Evolutionary conservation across 2,888 invertebrate species (phyloP), one percentile per base, ranked within the genome.

Genomic region (Ophion costatus): DNA sequence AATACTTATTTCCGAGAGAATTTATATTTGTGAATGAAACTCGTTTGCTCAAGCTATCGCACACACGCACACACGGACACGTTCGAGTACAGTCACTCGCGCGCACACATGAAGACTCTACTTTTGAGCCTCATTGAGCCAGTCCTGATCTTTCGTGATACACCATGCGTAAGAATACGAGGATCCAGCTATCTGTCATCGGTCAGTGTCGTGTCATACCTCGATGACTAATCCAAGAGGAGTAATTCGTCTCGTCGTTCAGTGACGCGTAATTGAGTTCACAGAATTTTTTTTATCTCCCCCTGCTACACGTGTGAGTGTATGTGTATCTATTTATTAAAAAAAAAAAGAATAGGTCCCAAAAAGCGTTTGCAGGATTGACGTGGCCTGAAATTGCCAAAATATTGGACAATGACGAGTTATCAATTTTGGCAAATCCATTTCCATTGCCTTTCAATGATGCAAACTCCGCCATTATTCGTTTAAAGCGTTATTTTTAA

Each of bases 1-100:
- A 67, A 63, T 17, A 74, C 3, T 51, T 51, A 51, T 69, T 82
- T 64, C 80, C 33, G 11, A 77, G 80, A 77, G 80, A 77, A 64
- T 63, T 14, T 14, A 14, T 5, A 14, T 51, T 14, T 5, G 14
- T 6, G 38, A 57, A 64, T 69, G 80, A 82, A 77, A 70, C 78
- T 61, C 61, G 22, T 63, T 51, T 24, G 45, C 38, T 38, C 38
- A 9, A 38, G 38, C 38, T 38, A 38, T 38, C 38, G 9, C 7
- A 38, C 51, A 17, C 51, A 2, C 17, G 5, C 51, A 51, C 14
- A 51, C 45, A 45, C 14, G 4, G 17, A 17, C 51, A 14, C 17
- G 1, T 45, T 11, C 17, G 5, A 17, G 51, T 51, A 17, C 51
- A 38, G 38, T 38, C 56, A 33, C 20, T 6, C 38, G 9, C 38